Base-by-base conservation (phyloP, 2,797 vertebrate species). In the Alectoris magna region DNA sequence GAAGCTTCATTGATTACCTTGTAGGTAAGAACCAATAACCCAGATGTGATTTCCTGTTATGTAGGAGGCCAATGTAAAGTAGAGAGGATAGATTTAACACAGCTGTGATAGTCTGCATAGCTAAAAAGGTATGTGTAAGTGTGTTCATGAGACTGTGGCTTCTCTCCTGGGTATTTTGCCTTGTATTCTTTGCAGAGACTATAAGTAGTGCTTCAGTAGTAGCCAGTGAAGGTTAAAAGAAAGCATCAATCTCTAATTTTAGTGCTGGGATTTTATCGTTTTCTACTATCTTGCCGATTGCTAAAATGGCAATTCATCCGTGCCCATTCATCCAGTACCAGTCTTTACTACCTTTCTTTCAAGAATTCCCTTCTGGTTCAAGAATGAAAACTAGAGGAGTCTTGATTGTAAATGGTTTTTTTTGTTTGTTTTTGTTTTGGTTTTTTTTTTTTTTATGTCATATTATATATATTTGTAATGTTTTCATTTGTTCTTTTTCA, bases 231-330 rank as follows among this genome's bases (percentile, higher is more conserved):
- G 3, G 9, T 29, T 75, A 21, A 66, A 85, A 84, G n/a, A 34
- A 34, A 66, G 22, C 41, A 51, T 81, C 16, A 22, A 14, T 59
- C 23, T 27, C 36, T 86, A 43, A 39, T 38, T 14, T 34, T 74
- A 34, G 4, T 59, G 12, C 17, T 77, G 10, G 31, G 62, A 36
- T 55, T 92, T 63, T 8, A 29, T 70, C 0, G 0, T 62, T 14
- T 77, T 92, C 36, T 68, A 13, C 39, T 71, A 27, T 27, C 31
- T n/a, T n/a, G 31, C 11, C 17, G 10, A 56, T n/a, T n/a, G 31
- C 31, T 44, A 69, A 81, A 90, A 9, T 38, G 3, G 7, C 17
- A 51, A 8, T 55, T 53, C 0, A 46, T 24, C 4, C 84, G 72
- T 60, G 49, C 26, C 38, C 51, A 26, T 44, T 72, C 86, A 22